Conservation (phyloP, 1,140 invertebrate genomes). For the Drosophila truncata region DNA sequence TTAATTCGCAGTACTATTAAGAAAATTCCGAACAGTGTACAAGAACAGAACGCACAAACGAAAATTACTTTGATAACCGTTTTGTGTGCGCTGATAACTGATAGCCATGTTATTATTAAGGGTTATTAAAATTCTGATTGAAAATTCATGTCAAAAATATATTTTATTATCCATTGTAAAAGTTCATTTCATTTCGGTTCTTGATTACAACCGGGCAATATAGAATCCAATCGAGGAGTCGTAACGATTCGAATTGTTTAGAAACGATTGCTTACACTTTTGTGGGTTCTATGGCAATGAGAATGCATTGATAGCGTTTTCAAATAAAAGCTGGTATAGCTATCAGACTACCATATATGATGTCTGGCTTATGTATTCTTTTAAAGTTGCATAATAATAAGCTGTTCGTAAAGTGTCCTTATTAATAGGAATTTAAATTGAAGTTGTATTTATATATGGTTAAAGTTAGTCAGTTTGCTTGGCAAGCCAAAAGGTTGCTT, state of each 20-base stretch:
- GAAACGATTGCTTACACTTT: conserved; percentile 37
- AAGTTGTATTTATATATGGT: neutral
- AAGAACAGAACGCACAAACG: conserved; percentile 36
- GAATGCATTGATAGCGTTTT: conserved; percentile 27
- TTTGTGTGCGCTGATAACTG: conserved; percentile 78
- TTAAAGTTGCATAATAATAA: neutral
- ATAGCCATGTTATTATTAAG: conserved; percentile 85
- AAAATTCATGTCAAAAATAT: conserved; percentile 85
- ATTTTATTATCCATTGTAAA: conserved; percentile 79
- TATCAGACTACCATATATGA: conserved; percentile 39
- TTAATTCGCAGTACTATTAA: too few relatives aligned
- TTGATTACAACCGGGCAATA: conserved; percentile 62
- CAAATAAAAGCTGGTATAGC: conserved; percentile 28
- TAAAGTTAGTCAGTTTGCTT: neutral
- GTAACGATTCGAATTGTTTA: conserved; percentile 37
- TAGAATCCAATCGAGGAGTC: conserved; percentile 36
- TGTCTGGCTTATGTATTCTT: conserved; percentile 10
- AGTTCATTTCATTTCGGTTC: conserved; percentile 63
- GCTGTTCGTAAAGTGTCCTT: neutral
- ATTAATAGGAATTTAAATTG: neutral
- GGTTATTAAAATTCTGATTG: conserved; percentile 85
- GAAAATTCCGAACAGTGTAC: conserved; percentile 1
- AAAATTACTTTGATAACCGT: conserved; percentile 78
- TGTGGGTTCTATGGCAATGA: conserved; percentile 15
- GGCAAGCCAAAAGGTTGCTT: neutral